These are phyloP conservation scores for Thomomys bottae DNA, from an alignment of 2,113 vertebrate genomes.

Conservation along the genomic window DNA sequence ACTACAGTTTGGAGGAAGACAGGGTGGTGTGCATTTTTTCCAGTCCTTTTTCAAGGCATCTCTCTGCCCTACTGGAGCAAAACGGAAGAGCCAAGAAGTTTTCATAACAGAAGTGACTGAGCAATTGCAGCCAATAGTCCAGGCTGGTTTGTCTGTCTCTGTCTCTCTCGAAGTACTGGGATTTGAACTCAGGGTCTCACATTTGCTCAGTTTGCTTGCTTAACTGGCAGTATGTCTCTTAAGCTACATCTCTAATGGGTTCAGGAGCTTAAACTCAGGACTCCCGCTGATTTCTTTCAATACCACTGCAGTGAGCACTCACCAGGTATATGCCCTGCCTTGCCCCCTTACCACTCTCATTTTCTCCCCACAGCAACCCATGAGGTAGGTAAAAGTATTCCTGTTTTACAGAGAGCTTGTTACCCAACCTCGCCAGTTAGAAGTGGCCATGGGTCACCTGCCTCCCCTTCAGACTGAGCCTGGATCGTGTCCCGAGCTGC, in stretches of 20 bases:
- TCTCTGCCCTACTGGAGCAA: not conserved
- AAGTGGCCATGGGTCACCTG: not conserved
- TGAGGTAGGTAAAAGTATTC: not conserved
- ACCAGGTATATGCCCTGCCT: not conserved
- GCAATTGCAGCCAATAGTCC: not conserved
- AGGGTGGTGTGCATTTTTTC: not conserved
- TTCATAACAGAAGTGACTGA: not conserved
- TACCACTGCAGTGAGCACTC: not conserved
- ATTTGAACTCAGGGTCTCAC: too few species aligned
- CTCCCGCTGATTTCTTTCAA: not conserved
- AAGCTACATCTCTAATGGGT: too few species aligned
- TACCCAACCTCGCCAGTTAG: not conserved
- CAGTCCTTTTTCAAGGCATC: not conserved
- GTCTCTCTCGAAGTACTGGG: too few species aligned
- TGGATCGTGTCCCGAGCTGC: not conserved
- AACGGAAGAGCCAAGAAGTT: not conserved
- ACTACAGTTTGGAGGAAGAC: not conserved
- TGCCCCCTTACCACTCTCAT: not conserved
- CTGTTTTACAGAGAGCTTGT: not conserved
- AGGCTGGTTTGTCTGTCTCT: too few species aligned
- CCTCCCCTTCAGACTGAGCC: not conserved
- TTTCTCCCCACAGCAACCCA: not conserved
- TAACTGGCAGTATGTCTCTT: too few species aligned
- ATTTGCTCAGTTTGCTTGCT: too few species aligned
- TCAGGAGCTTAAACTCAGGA: too few species aligned